phyloP scores from a whole-genome alignment of 2,113 vertebrate species.

The Gallinago media region DNA sequence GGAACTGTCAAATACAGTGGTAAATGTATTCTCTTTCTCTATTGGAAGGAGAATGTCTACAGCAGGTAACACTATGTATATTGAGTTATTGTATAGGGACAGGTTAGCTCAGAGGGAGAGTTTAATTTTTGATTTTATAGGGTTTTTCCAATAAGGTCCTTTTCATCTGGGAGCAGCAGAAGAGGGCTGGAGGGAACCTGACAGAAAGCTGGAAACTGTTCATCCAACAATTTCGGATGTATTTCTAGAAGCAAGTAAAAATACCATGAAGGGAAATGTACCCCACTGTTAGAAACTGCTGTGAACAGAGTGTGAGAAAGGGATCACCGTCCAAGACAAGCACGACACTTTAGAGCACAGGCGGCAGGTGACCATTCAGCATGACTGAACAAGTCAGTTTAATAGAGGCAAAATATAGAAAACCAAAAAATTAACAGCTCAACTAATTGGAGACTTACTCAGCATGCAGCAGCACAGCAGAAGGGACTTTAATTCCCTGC shows the following conservation, averaged over 20 bases:
- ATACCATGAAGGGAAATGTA: background rate
- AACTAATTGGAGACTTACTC: background rate
- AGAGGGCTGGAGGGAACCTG: background rate
- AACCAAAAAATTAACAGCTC: constrained; percentile 12
- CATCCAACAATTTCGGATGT: background rate
- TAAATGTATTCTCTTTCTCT: background rate
- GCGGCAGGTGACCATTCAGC: background rate
- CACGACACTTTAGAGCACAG: background rate
- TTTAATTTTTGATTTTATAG: background rate
- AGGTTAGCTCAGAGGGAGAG: background rate
- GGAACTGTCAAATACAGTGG: background rate
- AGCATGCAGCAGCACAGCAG: background rate
- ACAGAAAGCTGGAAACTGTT: background rate
- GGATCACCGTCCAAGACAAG: background rate
- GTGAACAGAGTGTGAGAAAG: background rate
- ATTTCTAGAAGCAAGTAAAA: constrained; percentile 26
- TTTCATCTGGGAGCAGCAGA: background rate
- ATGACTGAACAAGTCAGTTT: background rate
- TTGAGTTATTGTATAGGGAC: background rate
- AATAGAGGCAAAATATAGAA: background rate
- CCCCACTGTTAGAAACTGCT: background rate
- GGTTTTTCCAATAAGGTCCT: background rate
- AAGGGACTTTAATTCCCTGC: background rate
- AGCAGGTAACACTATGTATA: background rate
- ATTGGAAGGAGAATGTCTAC: background rate